Evolutionary conservation across 2,113 vertebrate species (phyloP).

Genomic region (Pelvicachromis taeniatus): DNA sequence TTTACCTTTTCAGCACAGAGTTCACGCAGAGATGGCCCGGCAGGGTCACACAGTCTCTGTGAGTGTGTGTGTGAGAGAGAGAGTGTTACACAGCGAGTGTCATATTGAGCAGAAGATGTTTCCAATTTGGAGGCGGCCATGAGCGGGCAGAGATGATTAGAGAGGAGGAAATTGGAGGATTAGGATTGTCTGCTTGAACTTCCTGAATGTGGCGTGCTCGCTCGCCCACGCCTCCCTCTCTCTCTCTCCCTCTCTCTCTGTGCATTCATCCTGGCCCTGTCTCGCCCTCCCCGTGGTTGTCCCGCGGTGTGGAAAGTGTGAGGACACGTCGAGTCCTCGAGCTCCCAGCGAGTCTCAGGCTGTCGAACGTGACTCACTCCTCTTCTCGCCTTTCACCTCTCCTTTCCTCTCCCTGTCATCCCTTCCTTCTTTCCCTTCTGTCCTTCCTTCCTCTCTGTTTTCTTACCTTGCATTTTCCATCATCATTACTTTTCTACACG

Average conservation of each 20-base stretch:
- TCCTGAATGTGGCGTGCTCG: slow-evolving; percentile 76
- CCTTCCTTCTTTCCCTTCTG: background rate
- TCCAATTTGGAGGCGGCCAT: slow-evolving; percentile 85
- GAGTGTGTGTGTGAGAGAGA: background rate
- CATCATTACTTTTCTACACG: background rate
- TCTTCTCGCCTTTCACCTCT: background rate
- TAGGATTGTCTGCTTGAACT: slow-evolving; percentile 98
- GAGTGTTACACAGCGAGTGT: slow-evolving; percentile 6
- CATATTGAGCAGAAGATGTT: slow-evolving; percentile 78
- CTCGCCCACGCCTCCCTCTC: background rate
- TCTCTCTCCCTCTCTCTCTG: background rate
- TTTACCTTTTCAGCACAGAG: slow-evolving; percentile 17
- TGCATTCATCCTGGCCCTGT: background rate
- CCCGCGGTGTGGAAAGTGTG: slow-evolving; percentile 27
- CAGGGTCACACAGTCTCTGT: background rate
- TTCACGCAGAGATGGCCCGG: background rate
- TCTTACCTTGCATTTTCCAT: background rate
- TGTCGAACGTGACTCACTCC: slow-evolving; percentile 54
- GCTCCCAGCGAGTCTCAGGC: slow-evolving; percentile 32
- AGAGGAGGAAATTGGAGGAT: slow-evolving; percentile 99
- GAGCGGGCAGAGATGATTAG: slow-evolving; percentile 93
- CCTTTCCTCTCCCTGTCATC: background rate
- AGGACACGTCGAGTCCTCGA: slow-evolving; percentile 7
- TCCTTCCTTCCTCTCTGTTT: background rate
- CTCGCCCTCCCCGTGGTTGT: background rate